These are phyloP conservation scores for Allacma fusca DNA, from an alignment of 2,888 invertebrate species.

Conservation along the genomic window DNA sequence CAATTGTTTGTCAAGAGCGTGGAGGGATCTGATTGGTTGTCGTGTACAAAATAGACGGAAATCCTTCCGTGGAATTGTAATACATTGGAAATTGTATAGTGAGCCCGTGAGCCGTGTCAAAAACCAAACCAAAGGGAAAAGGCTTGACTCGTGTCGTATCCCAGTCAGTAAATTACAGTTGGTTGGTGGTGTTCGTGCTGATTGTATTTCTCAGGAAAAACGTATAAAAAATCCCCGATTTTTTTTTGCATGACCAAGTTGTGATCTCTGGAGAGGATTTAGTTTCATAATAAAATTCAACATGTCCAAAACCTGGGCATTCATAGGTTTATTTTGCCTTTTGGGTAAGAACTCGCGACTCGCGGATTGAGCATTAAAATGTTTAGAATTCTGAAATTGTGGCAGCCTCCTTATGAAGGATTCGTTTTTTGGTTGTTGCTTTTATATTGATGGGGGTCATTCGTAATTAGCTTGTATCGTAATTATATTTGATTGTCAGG, in stretches of 20 bases:
- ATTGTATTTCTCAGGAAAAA: neutral
- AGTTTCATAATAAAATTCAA: neutral
- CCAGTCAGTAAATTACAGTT: no score
- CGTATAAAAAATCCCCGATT: no score
- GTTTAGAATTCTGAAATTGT: no score
- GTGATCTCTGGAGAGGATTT: no score
- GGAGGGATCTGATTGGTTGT: neutral
- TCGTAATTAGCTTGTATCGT: no score
- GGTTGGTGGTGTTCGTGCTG: neutral
- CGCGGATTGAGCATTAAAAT: no score
- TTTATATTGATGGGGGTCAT: no score
- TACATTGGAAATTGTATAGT: no score
- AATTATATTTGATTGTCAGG: no score
- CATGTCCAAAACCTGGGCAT: slow-evolving; percentile 36
- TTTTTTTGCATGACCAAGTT: no score
- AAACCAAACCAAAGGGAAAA: neutral
- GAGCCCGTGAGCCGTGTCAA: neutral
- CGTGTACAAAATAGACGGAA: neutral
- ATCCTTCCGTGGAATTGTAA: neutral
- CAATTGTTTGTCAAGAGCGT: slow-evolving; percentile 13
- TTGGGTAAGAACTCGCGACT: slow-evolving; percentile 24
- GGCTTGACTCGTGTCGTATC: neutral
- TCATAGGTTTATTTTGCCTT: slow-evolving; percentile 36
- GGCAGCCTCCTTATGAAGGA: no score
- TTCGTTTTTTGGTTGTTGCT: no score